These are phyloP conservation scores for Xiphophorus maculatus DNA, from an alignment of 2,113 vertebrate genomes.

Conservation along the genomic window DNA sequence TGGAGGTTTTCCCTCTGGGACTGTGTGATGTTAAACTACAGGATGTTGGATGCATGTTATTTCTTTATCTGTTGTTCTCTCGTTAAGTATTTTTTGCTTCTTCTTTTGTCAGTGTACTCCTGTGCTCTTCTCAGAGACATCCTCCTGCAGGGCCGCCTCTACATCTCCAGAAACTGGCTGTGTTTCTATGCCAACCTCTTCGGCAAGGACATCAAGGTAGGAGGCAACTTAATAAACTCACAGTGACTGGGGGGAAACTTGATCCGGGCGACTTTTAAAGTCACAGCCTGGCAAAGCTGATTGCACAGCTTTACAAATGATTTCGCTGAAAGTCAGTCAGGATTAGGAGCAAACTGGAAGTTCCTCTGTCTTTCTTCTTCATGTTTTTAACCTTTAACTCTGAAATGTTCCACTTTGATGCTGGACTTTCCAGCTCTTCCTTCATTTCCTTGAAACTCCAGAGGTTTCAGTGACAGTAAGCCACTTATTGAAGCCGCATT, in stretches of 20 bases:
- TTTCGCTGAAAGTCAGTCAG: slow-evolving; percentile 27
- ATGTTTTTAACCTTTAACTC: slow-evolving; percentile 19
- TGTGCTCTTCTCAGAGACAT: slow-evolving; percentile 95
- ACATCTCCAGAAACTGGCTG: slow-evolving; percentile 96
- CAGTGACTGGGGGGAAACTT: slow-evolving; percentile 19
- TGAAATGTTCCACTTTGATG: slow-evolving; percentile 51
- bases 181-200: slow-evolving; percentile 98
- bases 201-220: slow-evolving; percentile 96
- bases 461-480: slow-evolving; percentile 60
- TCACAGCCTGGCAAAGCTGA: slow-evolving; percentile 16
- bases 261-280: slow-evolving; percentile 1
- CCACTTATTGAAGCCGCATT: slow-evolving; percentile 65
- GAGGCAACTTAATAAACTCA: slow-evolving; percentile 15
- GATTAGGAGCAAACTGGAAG: slow-evolving; percentile 14
- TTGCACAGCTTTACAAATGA: slow-evolving; percentile 12
- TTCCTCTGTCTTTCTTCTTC: neutral
- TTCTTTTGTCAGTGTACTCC: slow-evolving; percentile 86
- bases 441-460: slow-evolving; percentile 58
- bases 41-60: neutral
- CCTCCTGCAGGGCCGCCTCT: slow-evolving; percentile 94
- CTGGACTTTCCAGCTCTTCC: slow-evolving; percentile 40
- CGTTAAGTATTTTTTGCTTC: slow-evolving; percentile 4
- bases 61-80: neutral
- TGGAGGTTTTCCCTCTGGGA: neutral
- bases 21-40: neutral